Base-by-base conservation (phyloP, 2,797 vertebrate genomes). In the Squalus acanthias region DNA sequence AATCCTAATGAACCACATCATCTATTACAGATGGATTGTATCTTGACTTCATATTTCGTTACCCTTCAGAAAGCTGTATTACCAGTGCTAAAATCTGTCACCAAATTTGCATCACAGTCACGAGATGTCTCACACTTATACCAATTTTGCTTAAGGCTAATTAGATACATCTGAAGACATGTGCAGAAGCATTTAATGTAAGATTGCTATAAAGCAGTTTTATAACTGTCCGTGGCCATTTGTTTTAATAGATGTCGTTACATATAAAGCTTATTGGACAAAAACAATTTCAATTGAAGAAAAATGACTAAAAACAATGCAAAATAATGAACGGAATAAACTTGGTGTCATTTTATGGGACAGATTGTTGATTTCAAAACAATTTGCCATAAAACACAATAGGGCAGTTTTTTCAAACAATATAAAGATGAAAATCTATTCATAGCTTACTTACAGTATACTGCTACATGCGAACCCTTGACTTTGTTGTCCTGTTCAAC, bases 91-190 rank as follows among this genome's bases (percentile, higher is more conserved):
- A 98, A 96, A 97, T 97, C 97, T 98, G 97, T 97, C 97, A 98
- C 96, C 97, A 97, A 97, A 97, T 98, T 97, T 98, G 97, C 97
- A 97, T 97, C 97, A 97, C 97, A 97, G 98, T 97, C 98, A 97
- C 98, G 98, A 97, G 98, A 97, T 97, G 97, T 96, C 96, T 96
- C 97, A 97, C 97, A 97, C 97, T 96, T 97, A 97, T 96, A 97
- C 96, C 97, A 97, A 97, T 96, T 96, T 97, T 97, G 97, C 97
- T 98, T 97, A 97, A 96, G 98, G 98, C 97, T 97, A 97, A 74
- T 39, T 97, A 97, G 97, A 97, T 97, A 93, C 92, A 97, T 97
- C 97, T 97, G 98, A 97, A 97, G 97, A 97, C 97, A 98, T 96
- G 7, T 95, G 50, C 50, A 74, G 29, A n/a, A 60, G 29, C 70